Evolutionary conservation across 2,888 invertebrate genomes (phyloP).

Genomic region (Drosophila stalkeri): DNA sequence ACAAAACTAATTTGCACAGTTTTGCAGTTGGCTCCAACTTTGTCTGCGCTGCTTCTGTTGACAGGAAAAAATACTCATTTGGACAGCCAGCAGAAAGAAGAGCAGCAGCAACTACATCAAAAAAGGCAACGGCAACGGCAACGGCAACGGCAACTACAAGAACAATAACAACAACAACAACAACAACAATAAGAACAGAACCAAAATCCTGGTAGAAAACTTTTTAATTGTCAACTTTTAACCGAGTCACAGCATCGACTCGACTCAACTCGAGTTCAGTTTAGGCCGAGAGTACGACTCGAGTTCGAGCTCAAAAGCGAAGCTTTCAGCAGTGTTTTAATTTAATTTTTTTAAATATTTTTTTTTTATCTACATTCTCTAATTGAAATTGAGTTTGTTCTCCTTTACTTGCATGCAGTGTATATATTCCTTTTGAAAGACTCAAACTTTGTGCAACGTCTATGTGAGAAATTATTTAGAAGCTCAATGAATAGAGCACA

Average conservation of each 20-base stretch:
- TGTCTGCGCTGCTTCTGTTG: conserved; percentile 51
- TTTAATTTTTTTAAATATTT: neutral
- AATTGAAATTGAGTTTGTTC: conserved; percentile 67
- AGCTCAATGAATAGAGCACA: conserved; percentile 9
- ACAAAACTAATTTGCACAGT: conserved; percentile 77
- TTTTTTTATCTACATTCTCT: conserved; percentile 31
- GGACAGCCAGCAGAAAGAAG: conserved; percentile 23
- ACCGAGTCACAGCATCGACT: conserved; percentile 50
- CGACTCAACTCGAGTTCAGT: conserved; percentile 19
- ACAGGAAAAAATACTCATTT: conserved; percentile 59
- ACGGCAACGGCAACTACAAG: conserved; percentile 26
- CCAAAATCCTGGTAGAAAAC: conserved; percentile 60
- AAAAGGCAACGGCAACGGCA: conserved; percentile 31
- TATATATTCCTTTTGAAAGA: conserved; percentile 13
- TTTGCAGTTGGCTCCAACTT: conserved; percentile 63
- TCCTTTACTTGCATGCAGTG: conserved; percentile 2
- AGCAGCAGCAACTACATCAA: conserved; percentile 22
- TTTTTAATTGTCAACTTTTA: conserved; percentile 80
- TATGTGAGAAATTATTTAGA: conserved; percentile 30
- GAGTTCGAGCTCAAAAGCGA: conserved; percentile 23
- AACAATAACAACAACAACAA: conserved; percentile 37
- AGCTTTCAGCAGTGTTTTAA: conserved; percentile 26
- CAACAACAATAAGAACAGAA: conserved; percentile 31
- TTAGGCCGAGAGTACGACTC: conserved; percentile 15
- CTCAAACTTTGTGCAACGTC: conserved; percentile 8